Conservation (phyloP, 2,113 vertebrate genomes). For the Megaceryle maxima region DNA sequence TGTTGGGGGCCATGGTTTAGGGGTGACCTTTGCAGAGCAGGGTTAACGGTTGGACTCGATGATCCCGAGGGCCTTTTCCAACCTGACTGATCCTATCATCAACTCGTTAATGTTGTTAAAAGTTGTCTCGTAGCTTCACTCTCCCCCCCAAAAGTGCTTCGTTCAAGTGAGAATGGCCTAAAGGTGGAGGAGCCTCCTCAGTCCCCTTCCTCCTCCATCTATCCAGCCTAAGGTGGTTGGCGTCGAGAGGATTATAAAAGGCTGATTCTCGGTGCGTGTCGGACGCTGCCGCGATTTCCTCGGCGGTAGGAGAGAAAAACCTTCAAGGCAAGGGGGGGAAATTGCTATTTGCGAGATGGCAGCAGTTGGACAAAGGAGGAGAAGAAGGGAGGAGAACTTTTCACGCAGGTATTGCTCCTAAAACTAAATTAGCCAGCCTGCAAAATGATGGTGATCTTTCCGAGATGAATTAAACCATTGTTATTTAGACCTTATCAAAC, state of each 20-base stretch:
- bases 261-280: fast-evolving
- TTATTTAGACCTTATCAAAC: background rate
- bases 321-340: background rate
- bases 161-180: background rate
- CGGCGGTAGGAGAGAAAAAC: background rate
- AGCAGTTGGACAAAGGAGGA: background rate
- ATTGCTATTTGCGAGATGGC: background rate
- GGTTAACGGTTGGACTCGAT: too few species aligned
- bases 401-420: background rate
- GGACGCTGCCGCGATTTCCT: background rate
- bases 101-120: background rate
- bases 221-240: background rate
- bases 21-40: too few species aligned
- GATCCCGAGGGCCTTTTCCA: too few species aligned
- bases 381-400: background rate
- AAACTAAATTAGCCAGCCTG: background rate
- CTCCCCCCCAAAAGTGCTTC: background rate
- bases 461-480: background rate
- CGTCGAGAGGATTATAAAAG: background rate
- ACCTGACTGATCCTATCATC: too few species aligned
- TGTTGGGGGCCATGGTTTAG: too few species aligned
- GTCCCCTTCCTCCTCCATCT: background rate
- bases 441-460: background rate
- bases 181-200: background rate
- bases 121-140: background rate